phyloP scores from a whole-genome alignment of 2,113 vertebrate genomes.

The Misgurnus anguillicaudatus region DNA sequence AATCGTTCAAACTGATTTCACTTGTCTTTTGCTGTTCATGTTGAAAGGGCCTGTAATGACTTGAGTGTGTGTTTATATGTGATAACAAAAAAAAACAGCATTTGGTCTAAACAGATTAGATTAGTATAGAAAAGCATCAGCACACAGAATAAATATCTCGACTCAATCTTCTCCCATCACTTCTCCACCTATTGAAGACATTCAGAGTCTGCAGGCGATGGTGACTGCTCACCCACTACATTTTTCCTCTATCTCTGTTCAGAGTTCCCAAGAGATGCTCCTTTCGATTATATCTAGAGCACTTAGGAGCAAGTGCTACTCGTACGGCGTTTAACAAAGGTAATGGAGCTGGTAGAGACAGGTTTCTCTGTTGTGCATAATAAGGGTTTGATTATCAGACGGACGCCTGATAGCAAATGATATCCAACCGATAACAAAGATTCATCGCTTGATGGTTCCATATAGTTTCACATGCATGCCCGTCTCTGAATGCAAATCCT shows the following conservation, averaged over 20 bases:
- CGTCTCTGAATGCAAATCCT: slow-evolving; percentile 65
- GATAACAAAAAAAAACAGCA: slow-evolving; percentile 42
- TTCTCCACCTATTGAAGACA: slow-evolving; percentile 24
- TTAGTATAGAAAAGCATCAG: slow-evolving; percentile 36
- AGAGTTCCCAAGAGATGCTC: slow-evolving; percentile 56
- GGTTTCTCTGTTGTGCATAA: slow-evolving; percentile 53
- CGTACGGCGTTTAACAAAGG: slow-evolving; percentile 68
- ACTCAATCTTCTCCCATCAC: slow-evolving; percentile 5
- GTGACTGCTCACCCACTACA: background rate
- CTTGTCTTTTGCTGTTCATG: slow-evolving; percentile 60
- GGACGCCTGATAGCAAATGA: slow-evolving; percentile 22
- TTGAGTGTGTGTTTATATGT: slow-evolving; percentile 9
- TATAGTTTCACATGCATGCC: slow-evolving; percentile 6
- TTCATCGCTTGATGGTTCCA: background rate
- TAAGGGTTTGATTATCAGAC: slow-evolving; percentile 46
- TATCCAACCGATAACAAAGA: background rate
- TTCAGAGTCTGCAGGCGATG: slow-evolving; percentile 43
- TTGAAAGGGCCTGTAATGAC: background rate
- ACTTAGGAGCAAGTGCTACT: slow-evolving; percentile 68
- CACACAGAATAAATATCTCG: slow-evolving; percentile 31
- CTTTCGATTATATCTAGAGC: slow-evolving; percentile 68
- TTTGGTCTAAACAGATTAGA: slow-evolving; percentile 37
- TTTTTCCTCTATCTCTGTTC: slow-evolving; percentile 21
- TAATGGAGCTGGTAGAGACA: slow-evolving; percentile 58
- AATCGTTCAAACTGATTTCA: slow-evolving; percentile 68